Conservation (phyloP, 2,113 vertebrate genomes). For the Excalfactoria chinensis region DNA sequence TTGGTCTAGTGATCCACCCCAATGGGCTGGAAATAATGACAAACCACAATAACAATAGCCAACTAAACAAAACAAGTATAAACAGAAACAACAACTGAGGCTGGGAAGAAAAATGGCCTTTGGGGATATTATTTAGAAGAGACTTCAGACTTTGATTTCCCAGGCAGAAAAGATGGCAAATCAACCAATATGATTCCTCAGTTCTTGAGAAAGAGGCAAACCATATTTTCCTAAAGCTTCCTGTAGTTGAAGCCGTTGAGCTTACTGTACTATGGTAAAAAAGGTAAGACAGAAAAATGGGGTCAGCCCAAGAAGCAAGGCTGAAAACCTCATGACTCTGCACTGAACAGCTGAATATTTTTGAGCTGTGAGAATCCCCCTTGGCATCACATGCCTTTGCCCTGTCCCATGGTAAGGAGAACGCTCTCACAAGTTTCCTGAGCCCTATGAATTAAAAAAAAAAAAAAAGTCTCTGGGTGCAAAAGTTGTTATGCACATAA, state of each 20-base stretch:
- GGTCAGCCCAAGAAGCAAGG: not conserved
- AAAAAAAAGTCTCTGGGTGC: not conserved
- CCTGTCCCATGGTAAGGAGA: not conserved
- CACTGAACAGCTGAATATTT: not conserved
- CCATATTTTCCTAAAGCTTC: constrained; percentile 53
- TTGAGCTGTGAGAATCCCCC: not conserved
- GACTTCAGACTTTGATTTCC: constrained; percentile 56
- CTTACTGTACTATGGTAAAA: not conserved
- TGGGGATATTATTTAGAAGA: constrained; percentile 61
- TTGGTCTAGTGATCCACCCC: constrained; percentile 44
- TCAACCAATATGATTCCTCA: not conserved
- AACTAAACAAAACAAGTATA: constrained; percentile 60
- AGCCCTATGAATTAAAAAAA: not conserved
- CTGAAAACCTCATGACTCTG: not conserved
- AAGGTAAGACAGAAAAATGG: not conserved
- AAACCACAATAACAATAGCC: constrained; percentile 68
- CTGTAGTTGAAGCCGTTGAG: not conserved
- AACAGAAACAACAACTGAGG: constrained; percentile 64
- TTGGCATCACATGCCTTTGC: not conserved
- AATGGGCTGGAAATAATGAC: constrained; percentile 59
- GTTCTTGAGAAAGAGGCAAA: constrained; percentile 61
- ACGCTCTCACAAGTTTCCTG: not conserved
- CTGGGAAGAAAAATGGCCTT: constrained; percentile 59
- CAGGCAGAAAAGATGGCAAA: constrained; percentile 45
- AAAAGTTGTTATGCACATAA: not conserved